These are phyloP conservation scores for Gallinago jamesoni DNA, from an alignment of 2,113 vertebrate genomes.

Conservation along the genomic window DNA sequence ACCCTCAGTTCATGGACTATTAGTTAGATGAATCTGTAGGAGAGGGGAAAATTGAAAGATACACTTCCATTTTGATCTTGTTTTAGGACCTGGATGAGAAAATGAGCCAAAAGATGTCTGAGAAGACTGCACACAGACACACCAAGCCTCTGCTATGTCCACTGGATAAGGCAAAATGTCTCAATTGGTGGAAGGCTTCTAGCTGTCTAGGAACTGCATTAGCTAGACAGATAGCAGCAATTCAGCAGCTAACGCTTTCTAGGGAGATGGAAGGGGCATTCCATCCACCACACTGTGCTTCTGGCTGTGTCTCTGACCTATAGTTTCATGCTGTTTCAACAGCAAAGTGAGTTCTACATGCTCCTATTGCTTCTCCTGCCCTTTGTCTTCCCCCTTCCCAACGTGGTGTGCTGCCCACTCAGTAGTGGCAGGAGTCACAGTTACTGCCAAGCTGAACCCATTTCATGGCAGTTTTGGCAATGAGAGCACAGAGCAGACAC, in stretches of 20 bases:
- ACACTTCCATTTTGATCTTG: background rate
- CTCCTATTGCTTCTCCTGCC: background rate
- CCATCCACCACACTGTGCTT: background rate
- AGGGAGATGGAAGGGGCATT: background rate
- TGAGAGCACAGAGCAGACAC: background rate
- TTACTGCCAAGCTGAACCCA: background rate
- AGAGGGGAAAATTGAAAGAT: background rate
- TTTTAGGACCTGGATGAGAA: background rate
- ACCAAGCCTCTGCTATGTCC: background rate
- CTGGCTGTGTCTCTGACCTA: background rate
- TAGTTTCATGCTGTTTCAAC: background rate
- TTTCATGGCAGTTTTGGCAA: background rate
- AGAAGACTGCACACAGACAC: background rate
- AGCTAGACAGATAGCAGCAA: background rate
- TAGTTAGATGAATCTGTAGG: background rate
- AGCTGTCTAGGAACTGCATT: background rate
- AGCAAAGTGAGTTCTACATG: background rate
- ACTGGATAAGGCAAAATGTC: background rate
- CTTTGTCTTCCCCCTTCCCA: background rate
- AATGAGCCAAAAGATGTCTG: background rate
- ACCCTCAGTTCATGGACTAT: background rate
- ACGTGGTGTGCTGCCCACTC: background rate
- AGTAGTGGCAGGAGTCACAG: background rate
- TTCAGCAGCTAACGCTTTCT: background rate
- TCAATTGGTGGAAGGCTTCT: background rate